phyloP scores from a whole-genome alignment of 2,113 vertebrate species.

The Atlantisia rogersi region DNA sequence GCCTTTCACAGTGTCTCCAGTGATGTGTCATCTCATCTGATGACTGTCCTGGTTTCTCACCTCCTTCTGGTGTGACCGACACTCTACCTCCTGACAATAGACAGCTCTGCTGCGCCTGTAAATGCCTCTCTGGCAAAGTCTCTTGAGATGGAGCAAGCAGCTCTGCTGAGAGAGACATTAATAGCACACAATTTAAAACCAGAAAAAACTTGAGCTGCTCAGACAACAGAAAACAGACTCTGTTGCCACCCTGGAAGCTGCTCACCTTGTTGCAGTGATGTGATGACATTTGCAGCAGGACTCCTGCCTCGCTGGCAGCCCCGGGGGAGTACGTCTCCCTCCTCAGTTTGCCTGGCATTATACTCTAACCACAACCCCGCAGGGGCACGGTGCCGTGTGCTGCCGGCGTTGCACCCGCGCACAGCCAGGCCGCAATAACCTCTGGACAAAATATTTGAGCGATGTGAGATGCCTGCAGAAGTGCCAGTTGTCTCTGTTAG shows the following conservation, averaged over 20 bases:
- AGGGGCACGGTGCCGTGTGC: accelerated
- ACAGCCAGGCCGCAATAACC: background rate
- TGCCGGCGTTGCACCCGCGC: background rate
- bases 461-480: background rate
- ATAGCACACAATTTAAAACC: background rate
- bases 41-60: background rate
- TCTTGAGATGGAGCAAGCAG: background rate
- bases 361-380: background rate
- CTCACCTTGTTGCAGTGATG: background rate
- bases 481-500: background rate
- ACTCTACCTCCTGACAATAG: background rate
- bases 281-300: background rate
- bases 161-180: background rate
- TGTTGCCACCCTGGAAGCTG: accelerated
- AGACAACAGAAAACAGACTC: background rate
- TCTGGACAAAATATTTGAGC: background rate
- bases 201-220: background rate
- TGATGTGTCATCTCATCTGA: background rate
- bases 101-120: background rate
- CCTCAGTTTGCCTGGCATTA: background rate
- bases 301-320: background rate
- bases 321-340: background rate
- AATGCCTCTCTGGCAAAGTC: background rate
- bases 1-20: background rate
- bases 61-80: background rate